Evolutionary conservation across 1,140 invertebrate species (phyloP).

Genomic region (Hypsibius dujardini): DNA sequence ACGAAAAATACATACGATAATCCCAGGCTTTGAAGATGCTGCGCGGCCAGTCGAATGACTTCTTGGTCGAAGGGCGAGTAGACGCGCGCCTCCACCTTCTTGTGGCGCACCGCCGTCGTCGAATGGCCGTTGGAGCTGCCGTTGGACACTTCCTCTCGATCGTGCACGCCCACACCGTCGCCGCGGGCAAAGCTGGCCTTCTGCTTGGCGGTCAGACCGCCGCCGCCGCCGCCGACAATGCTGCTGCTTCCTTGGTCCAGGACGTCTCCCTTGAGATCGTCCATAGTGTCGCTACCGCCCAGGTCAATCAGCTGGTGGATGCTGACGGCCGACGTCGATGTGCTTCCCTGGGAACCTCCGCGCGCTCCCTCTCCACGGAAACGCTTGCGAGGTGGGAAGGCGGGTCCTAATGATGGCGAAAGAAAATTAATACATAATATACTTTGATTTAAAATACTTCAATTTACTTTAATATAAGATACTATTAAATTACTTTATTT

Average conservation of each 20-base stretch:
- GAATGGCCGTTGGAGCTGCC: background rate
- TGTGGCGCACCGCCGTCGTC: background rate
- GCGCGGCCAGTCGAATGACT: conserved; percentile 81
- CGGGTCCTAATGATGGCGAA: no score
- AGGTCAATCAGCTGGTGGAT: no score
- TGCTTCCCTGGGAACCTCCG: background rate
- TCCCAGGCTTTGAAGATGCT: conserved; percentile 76
- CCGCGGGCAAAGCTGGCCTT: no score
- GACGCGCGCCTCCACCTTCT: background rate
- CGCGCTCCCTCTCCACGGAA: background rate
- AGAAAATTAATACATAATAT: no score
- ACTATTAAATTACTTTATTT: no score
- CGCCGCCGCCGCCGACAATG: background rate
- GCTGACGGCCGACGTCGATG: background rate
- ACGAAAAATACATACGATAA: conserved; percentile 51
- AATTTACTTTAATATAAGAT: no score
- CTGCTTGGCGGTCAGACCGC: background rate
- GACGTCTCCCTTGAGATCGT: background rate
- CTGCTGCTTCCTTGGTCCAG: background rate
- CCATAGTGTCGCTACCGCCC: no score
- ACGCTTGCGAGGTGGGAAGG: conserved; percentile 8
- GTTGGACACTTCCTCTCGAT: no score
- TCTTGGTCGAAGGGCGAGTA: conserved; percentile 65
- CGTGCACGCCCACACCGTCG: background rate
- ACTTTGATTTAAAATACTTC: no score